Evolutionary conservation across 2,113 vertebrate genomes (phyloP).

Genomic region (Chiloscyllium plagiosum): DNA sequence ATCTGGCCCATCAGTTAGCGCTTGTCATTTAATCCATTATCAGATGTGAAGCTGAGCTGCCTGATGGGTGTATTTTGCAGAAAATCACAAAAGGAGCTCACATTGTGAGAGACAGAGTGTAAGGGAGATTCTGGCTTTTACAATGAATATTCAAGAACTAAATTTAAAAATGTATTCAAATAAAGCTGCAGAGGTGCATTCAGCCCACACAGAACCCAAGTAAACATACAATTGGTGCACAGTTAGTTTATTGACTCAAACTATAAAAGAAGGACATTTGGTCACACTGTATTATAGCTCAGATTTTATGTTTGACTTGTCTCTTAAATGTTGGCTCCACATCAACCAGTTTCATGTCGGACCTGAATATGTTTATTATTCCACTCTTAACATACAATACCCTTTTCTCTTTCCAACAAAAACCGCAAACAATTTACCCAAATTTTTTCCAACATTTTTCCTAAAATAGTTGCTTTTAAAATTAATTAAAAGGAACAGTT

Average conservation of each 20-base stretch:
- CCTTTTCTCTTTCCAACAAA: not conserved
- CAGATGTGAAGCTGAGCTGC: not conserved
- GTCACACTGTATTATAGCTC: not conserved
- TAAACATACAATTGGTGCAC: not conserved
- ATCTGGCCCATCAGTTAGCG: not conserved
- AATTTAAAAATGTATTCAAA: not conserved
- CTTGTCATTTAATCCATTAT: not conserved
- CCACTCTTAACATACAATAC: not conserved
- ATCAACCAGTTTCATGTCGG: not conserved
- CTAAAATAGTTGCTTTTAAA: not conserved
- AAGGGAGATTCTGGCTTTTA: not conserved
- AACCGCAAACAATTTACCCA: not conserved
- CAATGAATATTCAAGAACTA: not conserved
- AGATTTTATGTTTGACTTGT: not conserved
- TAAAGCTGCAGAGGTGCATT: not conserved
- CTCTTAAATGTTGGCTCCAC: not conserved
- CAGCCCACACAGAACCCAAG: not conserved
- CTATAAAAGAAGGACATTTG: not conserved
- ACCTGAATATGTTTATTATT: slow-evolving; percentile 8
- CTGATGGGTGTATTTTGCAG: not conserved
- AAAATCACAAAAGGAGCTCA: not conserved
- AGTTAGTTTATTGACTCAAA: not conserved
- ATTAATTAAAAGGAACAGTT: slow-evolving; percentile 19
- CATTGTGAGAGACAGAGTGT: not conserved
- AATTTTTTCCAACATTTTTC: not conserved